Evolutionary conservation across 2,797 vertebrate genomes (phyloP), one percentile per base, ranked within the genome.

Genomic region (Tamandua tetradactyla): DNA sequence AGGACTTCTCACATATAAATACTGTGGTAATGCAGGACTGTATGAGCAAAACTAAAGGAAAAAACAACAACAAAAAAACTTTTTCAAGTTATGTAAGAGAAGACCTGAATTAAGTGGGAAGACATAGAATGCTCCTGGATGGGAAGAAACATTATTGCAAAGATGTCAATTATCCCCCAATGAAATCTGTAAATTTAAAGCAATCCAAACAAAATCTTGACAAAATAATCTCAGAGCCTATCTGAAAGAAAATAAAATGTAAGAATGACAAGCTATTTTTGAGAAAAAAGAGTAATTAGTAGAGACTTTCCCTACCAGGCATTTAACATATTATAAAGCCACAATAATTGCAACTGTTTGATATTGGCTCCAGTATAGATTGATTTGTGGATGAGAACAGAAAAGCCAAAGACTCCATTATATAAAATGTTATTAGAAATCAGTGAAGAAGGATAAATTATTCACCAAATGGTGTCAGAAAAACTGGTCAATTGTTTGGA

Each of bases 261-360:
- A 42, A 68, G 52, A 91, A 72, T 78, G 12, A 0, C 20, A 86
- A 86, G 30, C n/a, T 69, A 85, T 13, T 95, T 90, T 55, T 92
- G 27, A 40, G 64, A 69, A 89, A 78, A 17, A 82, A 92, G 10
- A 72, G 5, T 55, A 76, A 44, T 89, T 52, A 80, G 5, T n/a
- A 64, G 62, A 32, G 8, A 75, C 18, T 69, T 90, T 90, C 3
- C 14, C 9, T 52, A n/a, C 1, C 2, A 64, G 25, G 7, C 3
- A 75, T 87, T 88, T 91, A 72, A 91, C 87, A 32, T 76, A 85
- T 91, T 83, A 80, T 64, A 80, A 93, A 59, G 8, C 23, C 8
- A 42, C 27, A 57, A 69, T 47, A 85, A 83, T 83, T 87, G 47
- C 9, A 87, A 59, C n/a, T 71, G 32, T 49, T 76, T 93, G 17